phyloP scores from a whole-genome alignment of 2,113 vertebrate genomes.

The Aphyosemion australe region DNA sequence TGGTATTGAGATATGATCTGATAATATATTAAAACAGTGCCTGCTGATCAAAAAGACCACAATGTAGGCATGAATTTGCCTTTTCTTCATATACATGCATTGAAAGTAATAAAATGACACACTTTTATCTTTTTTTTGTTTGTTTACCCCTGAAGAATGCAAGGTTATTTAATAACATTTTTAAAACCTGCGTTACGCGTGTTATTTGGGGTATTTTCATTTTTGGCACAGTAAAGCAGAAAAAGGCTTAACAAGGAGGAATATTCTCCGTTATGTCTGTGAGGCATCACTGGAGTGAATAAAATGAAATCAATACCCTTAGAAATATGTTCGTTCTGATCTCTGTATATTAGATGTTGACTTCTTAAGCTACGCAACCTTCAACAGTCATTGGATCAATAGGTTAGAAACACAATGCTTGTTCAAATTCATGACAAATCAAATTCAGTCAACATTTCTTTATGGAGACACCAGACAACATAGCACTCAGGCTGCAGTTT shows the following conservation, averaged over 20 bases:
- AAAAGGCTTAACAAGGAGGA: constrained; percentile 3
- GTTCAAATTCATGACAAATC: constrained; percentile 66
- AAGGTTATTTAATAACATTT: constrained; percentile 25
- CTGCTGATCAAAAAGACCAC: too few relatives aligned
- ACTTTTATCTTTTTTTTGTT: too few relatives aligned
- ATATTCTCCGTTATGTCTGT: constrained; percentile 34
- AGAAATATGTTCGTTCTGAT: constrained; percentile 65
- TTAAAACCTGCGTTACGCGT: too few relatives aligned
- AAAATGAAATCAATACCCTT: constrained; percentile 63
- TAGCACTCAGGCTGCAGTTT: constrained; percentile 47
- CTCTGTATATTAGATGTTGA: constrained; percentile 64
- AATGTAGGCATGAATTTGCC: background rate
- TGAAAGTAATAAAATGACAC: background rate
- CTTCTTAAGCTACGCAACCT: constrained; percentile 68
- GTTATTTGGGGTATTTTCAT: background rate
- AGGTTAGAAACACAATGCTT: constrained; percentile 58
- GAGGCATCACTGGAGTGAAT: constrained; percentile 35
- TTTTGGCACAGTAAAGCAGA: constrained; percentile 3
- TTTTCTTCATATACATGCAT: background rate
- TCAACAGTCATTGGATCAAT: constrained; percentile 68
- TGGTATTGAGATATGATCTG: constrained; percentile 37
- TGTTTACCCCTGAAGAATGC: too few relatives aligned
- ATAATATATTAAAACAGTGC: constrained; percentile 26
- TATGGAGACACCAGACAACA: constrained; percentile 36
- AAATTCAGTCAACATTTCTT: constrained; percentile 38